Base-by-base conservation (phyloP, 2,113 vertebrate species). In the Hiodon tergisus region DNA sequence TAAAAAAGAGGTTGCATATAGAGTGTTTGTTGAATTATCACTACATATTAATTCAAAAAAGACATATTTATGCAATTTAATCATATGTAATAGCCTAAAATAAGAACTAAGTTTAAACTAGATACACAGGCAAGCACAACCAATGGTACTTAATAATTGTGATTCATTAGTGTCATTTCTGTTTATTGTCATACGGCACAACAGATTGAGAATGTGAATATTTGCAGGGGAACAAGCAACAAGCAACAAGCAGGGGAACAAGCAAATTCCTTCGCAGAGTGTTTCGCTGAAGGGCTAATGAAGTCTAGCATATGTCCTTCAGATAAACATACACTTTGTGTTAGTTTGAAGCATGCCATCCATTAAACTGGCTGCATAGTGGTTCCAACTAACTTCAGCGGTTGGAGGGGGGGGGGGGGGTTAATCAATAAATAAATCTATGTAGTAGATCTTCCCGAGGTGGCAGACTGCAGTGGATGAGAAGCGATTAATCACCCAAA, bases 131-230 rank as follows among this genome's bases (percentile, higher is more conserved):
- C 60, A 16, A 17, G 53, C 73, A 58, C 78, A 78, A 79, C 85
- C 80, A 82, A 78, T 80, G 81, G 79, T 79, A 84, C 83, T 83
- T 85, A 78, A 80, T 90, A 88, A 91, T 89, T 86, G 81, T 89
- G 89, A 92, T 91, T 90, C 89, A 91, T 91, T 87, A 89, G 82
- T 83, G 84, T 85, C 79, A 84, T 73, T 83, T 83, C 80, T 84
- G 77, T 87, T 89, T 85, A 84, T 84, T 73, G 75, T 81, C 68
- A 78, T 69, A 77, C 83, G 76, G 84, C 81, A 87, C 84, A 86
- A 84, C 88, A 88, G 85, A 90, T 89, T 88, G 87, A 72, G 85
- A 88, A 87, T 85, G 83, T 81, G 89, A 83, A 88, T 90, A 88
- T 89, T 88, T 85, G 81, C 72, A 65, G 81, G 72, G 68, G 81